These are phyloP conservation scores for Amia ocellicauda DNA, from an alignment of 2,113 vertebrate genomes.

Conservation along the genomic window DNA sequence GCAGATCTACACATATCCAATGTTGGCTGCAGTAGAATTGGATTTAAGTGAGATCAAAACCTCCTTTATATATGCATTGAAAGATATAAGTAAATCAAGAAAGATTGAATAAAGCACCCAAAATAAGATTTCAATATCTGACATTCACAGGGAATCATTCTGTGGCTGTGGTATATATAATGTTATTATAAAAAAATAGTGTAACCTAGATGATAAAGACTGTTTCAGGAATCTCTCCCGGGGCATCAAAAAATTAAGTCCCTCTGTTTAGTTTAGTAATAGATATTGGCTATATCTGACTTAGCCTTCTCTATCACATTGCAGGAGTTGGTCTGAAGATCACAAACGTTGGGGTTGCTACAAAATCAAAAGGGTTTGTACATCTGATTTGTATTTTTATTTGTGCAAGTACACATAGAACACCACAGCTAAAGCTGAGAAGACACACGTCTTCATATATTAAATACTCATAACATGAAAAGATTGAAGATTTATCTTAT, in stretches of 20 bases:
- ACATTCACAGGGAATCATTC: not conserved
- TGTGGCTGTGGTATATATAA: too few species aligned
- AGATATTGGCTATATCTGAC: not conserved
- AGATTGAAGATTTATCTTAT: too few species aligned
- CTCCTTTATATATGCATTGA: too few species aligned
- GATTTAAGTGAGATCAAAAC: too few species aligned
- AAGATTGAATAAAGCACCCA: too few species aligned
- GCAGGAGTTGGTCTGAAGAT: conserved; percentile 86
- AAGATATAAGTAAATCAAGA: too few species aligned
- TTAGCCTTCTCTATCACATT: conserved; percentile 26
- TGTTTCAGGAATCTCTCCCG: not conserved
- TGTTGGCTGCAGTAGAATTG: too few species aligned
- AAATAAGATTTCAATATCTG: too few species aligned
- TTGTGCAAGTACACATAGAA: not conserved
- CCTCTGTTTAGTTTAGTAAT: not conserved
- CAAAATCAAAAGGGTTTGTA: conserved; percentile 88
- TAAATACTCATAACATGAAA: too few species aligned
- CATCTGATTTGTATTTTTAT: conserved; percentile 1
- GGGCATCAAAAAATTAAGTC: not conserved
- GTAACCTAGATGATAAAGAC: not conserved
- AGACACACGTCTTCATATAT: not conserved
- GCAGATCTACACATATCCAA: too few species aligned
- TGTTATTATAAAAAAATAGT: not conserved
- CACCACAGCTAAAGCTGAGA: not conserved
- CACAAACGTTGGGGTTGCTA: conserved; percentile 83